Evolutionary conservation across 2,888 invertebrate genomes (phyloP).

Genomic region (Nomada hirtipes): DNA sequence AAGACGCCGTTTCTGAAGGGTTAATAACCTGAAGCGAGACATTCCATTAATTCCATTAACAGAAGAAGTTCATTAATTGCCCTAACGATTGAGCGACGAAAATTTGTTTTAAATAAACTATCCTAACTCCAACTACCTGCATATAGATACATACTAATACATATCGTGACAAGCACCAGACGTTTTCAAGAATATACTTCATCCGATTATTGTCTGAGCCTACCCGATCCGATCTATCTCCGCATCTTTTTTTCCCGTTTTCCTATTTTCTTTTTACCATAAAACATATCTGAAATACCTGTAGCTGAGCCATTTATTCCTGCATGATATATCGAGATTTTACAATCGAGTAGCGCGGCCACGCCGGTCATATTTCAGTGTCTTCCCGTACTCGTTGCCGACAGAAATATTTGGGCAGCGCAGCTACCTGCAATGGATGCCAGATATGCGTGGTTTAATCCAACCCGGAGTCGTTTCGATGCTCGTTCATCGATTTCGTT

Average conservation of each 20-base stretch:
- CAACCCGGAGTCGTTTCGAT: slow-evolving; percentile 42
- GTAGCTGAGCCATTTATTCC: slow-evolving; percentile 35
- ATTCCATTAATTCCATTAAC: no score
- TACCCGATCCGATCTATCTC: not conserved
- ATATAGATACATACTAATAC: not conserved
- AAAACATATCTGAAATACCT: slow-evolving; percentile 35
- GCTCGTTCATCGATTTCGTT: slow-evolving; percentile 58
- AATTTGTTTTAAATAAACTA: not conserved
- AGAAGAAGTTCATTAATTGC: no score
- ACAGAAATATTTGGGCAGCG: slow-evolving; percentile 62
- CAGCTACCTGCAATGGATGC: slow-evolving; percentile 59
- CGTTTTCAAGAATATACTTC: not conserved
- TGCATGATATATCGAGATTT: slow-evolving; percentile 61
- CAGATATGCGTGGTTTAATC: slow-evolving; percentile 67
- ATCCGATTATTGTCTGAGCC: not conserved
- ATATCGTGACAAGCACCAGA: not conserved
- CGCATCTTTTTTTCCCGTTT: not conserved
- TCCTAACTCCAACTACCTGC: not conserved
- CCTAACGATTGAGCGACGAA: no score
- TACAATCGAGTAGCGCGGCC: slow-evolving; percentile 46
- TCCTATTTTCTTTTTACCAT: not conserved
- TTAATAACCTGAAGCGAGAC: no score
- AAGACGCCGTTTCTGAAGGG: no score
- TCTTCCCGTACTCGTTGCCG: slow-evolving; percentile 56
- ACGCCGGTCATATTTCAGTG: slow-evolving; percentile 66